Evolutionary conservation across 2,888 invertebrate species (phyloP), one percentile per base, ranked within the genome.

Genomic region (Aproaerema taeniolella): DNA sequence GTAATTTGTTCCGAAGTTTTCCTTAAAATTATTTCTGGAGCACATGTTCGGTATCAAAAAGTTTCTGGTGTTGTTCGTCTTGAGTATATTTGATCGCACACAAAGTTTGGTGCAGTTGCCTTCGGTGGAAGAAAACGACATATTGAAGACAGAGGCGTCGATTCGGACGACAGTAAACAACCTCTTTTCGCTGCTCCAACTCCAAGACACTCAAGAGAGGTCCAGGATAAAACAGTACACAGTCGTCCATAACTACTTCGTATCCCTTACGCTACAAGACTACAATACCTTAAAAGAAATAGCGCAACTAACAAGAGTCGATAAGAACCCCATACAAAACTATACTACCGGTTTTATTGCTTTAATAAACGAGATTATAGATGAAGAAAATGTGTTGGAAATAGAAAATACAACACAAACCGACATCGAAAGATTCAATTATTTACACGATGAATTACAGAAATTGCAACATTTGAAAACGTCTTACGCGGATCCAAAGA

Each of bases 281-380:
- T 14, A 31, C 13, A 2, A 10, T 3, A 31, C 16, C 14, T 10
- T 31, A 31, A 38, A 31, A 24, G 31, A 38, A 38, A 38, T 38
- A 12, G 20, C 31, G 2, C 16, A 20, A 14, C 38, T 38, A 13
- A 38, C 31, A n/a, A 30, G 15, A 24, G 24, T 30, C 14, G 24
- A 38, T 38, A 38, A 31, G 14, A 31, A 2, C 5, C 24, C 11
- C 32, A 64, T 61, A 44, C 58, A 51, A 20, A 67, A 58, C 38
- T 45, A 52, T 41, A 47, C 50, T 17, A 31, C 26, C 16, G 13
- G 32, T 30, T 31, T 24, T 14, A 38, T 31, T 3, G 38, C 14
- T 14, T 14, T 38, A 24, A 10, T 30, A 17, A 38, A 38, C 20
- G 31, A n/a, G n/a, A n/a, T n/a, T n/a, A n/a, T n/a, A n/a, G n/a